Evolutionary conservation across 2,797 vertebrate species (phyloP).

Genomic region (Argya squamiceps): DNA sequence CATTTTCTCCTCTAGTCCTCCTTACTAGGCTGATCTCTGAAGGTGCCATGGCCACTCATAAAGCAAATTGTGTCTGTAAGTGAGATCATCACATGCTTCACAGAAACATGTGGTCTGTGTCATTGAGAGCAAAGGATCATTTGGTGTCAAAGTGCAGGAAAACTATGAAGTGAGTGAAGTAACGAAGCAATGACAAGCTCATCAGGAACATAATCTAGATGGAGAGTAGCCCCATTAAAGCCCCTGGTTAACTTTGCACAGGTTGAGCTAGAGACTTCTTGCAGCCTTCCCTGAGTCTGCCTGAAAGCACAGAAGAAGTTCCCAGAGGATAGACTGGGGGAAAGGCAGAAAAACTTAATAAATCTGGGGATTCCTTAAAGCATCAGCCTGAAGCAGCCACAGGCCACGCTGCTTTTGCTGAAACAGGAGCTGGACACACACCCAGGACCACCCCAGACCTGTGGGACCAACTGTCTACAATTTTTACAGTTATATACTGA

Average conservation of each 20-base stretch:
- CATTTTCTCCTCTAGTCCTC: neutral
- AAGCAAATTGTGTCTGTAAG: neutral
- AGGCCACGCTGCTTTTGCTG: neutral
- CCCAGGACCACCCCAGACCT: neutral
- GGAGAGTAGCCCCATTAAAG: conserved; percentile 9
- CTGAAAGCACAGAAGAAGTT: neutral
- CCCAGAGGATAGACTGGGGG: accelerated
- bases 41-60: neutral
- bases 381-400: neutral
- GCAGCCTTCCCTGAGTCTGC: neutral
- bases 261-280: neutral
- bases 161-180: conserved; percentile 12
- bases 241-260: neutral
- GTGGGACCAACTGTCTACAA: neutral
- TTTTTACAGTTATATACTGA: neutral
- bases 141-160: conserved; percentile 26
- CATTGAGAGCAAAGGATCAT: conserved; percentile 3
- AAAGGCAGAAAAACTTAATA: neutral
- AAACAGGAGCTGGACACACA: neutral
- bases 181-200: conserved; percentile 36
- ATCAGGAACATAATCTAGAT: conserved; percentile 1
- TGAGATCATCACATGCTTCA: neutral
- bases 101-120: neutral
- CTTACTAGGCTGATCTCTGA: neutral
- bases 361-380: neutral